These are phyloP conservation scores for Odontocerum albicorne DNA, from an alignment of 2,888 invertebrate species.

Conservation along the genomic window DNA sequence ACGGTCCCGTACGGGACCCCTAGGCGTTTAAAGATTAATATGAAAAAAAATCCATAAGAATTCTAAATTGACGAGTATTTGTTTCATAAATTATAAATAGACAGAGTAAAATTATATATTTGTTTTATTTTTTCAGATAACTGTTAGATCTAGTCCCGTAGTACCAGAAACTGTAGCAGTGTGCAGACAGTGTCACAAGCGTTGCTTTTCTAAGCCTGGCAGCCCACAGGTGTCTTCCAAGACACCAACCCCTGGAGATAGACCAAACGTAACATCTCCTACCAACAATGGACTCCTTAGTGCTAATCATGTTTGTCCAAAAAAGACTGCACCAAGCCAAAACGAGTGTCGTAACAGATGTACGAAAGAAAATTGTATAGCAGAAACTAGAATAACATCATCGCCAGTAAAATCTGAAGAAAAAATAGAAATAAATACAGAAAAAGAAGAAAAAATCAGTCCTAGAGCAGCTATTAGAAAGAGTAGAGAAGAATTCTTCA, in stretches of 20 bases:
- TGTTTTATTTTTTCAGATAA: slow-evolving; percentile 60
- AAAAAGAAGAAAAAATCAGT: slow-evolving; percentile 20
- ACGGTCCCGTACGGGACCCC: too few species aligned
- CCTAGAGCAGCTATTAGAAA: slow-evolving; percentile 31
- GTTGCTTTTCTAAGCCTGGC: slow-evolving; percentile 65
- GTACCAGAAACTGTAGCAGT: slow-evolving; percentile 72
- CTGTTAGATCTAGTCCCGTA: slow-evolving; percentile 74
- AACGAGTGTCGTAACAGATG: slow-evolving; percentile 27
- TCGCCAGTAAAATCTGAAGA: slow-evolving; percentile 30
- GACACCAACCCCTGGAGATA: slow-evolving; percentile 42
- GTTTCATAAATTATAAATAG: too few species aligned
- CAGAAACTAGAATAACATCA: slow-evolving; percentile 30
- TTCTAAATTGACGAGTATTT: too few species aligned
- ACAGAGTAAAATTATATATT: not conserved
- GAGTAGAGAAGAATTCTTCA: slow-evolving; percentile 35
- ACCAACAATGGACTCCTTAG: slow-evolving; percentile 18
- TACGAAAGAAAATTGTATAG: slow-evolving; percentile 28
- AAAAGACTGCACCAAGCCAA: slow-evolving; percentile 17
- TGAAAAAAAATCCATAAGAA: too few species aligned
- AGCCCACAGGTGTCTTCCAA: slow-evolving; percentile 55
- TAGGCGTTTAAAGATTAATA: too few species aligned
- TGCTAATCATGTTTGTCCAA: slow-evolving; percentile 26
- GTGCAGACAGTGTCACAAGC: slow-evolving; percentile 78
- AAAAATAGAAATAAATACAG: slow-evolving; percentile 12
- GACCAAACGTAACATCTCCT: slow-evolving; percentile 12